phyloP scores from a whole-genome alignment of 92 coral and sea anemone species.

The Porites divaricata region DNA sequence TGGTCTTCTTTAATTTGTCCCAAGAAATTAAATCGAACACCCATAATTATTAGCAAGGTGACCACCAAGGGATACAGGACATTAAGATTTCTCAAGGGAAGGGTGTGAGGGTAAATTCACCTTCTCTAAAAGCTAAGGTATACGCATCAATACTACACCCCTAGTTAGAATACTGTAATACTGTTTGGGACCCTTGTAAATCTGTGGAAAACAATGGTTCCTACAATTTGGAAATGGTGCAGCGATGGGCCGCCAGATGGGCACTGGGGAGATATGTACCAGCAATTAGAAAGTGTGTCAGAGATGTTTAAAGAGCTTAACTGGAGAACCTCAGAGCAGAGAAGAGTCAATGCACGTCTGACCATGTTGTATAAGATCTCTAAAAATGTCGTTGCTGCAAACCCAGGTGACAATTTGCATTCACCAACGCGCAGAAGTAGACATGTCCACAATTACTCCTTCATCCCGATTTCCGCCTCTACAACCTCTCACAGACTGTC shows the following conservation, averaged over 20 bases:
- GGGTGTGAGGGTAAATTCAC: background rate
- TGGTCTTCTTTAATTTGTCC: conserved; percentile 4
- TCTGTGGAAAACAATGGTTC: background rate
- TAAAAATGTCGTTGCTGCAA: too few species aligned
- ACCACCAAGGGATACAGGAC: background rate
- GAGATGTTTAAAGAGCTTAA: conserved; percentile 8
- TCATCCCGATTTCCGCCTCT: too few species aligned
- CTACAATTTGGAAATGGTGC: too few species aligned
- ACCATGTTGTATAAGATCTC: conserved; percentile 17
- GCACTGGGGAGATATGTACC: background rate
- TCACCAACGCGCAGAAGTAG: too few species aligned
- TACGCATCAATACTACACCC: background rate
- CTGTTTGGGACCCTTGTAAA: background rate
- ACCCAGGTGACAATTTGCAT: too few species aligned
- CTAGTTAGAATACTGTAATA: background rate
- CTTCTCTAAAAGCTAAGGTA: background rate
- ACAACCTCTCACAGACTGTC: too few species aligned
- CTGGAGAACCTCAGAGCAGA: conserved; percentile 28
- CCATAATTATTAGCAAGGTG: conserved; percentile 5
- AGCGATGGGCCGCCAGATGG: background rate
- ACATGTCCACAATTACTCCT: too few species aligned
- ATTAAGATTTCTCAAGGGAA: background rate
- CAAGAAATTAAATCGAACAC: conserved; percentile 24
- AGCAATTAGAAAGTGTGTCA: background rate
- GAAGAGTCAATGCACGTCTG: conserved; percentile 27